phyloP scores from a whole-genome alignment of 2,797 vertebrate species.

The Tamandua tetradactyla region DNA sequence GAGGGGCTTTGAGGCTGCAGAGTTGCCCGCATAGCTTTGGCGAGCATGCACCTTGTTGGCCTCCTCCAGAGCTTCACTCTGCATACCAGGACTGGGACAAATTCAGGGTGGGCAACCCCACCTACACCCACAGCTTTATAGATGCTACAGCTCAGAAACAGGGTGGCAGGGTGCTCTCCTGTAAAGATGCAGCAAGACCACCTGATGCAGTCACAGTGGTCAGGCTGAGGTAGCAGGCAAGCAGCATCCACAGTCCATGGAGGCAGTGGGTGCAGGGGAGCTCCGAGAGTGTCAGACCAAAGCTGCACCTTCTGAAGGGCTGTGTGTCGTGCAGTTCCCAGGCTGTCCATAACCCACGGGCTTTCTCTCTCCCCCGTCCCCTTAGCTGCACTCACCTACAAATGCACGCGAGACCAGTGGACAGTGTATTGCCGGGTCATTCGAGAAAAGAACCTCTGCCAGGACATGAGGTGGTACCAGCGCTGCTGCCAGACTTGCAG shows the following conservation, averaged over 20 bases:
- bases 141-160: background rate
- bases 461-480: constrained; percentile 98
- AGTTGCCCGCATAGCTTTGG: background rate
- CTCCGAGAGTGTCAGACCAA: accelerated
- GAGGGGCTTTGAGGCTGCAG: background rate
- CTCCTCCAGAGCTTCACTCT: background rate
- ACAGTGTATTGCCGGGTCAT: constrained; percentile 96
- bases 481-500: constrained; percentile 97
- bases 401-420: constrained; percentile 97
- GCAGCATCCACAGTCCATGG: accelerated
- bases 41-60: background rate
- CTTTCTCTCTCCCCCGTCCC: constrained; percentile 68
- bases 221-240: background rate
- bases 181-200: background rate
- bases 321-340: accelerated
- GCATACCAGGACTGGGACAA: background rate
- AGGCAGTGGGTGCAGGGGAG: no score
- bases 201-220: background rate
- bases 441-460: constrained; percentile 96
- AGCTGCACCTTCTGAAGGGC: background rate
- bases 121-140: background rate
- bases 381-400: constrained; percentile 96
- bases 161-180: background rate
- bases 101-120: background rate
- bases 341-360: constrained; percentile 19